Conservation (phyloP, 2,888 invertebrate genomes). For the Matsumyia berberina region DNA sequence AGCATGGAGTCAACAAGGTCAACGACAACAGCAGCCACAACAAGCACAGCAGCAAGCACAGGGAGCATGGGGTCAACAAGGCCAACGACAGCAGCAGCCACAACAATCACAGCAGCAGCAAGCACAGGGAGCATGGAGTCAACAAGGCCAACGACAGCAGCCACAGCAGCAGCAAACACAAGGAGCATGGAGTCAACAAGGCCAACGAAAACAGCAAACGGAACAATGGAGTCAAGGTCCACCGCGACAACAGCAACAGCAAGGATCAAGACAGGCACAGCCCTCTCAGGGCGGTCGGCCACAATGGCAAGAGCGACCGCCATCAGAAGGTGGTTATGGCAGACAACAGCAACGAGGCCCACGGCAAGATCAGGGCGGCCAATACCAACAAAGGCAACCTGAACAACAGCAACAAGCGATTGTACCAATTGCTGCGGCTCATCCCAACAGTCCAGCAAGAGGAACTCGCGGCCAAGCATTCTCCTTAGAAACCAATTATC, state of each 20-base stretch:
- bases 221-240: constrained; percentile 28
- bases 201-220: constrained; percentile 37
- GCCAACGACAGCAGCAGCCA: constrained; percentile 3
- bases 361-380: background rate
- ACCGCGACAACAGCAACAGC: constrained; percentile 26
- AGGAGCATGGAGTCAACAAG: constrained; percentile 19
- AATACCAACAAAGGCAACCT: constrained; percentile 14
- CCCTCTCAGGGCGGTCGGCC: background rate
- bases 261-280: constrained; percentile 17
- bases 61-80: constrained; percentile 22
- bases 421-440: constrained; percentile 6
- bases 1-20: background rate
- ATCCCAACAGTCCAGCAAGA: constrained; percentile 64
- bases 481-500: constrained; percentile 87
- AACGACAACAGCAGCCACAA: background rate
- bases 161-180: background rate
- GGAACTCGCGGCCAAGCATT: constrained; percentile 84
- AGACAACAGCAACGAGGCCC: constrained; percentile 31
- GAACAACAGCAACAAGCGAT: background rate
- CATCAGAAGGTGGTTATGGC: background rate
- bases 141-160: constrained; percentile 40
- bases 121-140: constrained; percentile 11
- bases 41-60: background rate
- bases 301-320: background rate
- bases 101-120: background rate